Evolutionary conservation across 1,140 invertebrate species (phyloP).

Genomic region (Heliconius hewitsoni): DNA sequence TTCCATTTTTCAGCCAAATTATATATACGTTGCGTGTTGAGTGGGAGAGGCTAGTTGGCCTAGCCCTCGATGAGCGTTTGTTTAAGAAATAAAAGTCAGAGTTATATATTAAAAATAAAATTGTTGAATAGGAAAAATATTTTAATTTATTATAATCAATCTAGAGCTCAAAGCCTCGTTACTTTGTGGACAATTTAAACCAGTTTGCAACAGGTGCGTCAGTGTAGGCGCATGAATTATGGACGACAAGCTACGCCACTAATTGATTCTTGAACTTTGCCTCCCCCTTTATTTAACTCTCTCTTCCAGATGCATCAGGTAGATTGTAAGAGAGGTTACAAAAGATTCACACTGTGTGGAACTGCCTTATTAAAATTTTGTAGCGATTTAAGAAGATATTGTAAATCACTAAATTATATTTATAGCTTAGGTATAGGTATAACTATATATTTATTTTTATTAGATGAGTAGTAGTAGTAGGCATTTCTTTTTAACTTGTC

Average conservation of each 20-base stretch:
- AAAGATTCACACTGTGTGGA: not conserved
- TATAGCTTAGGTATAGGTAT: too few species aligned
- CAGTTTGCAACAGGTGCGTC: constrained; percentile 49
- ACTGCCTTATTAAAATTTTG: not conserved
- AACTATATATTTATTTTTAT: too few species aligned
- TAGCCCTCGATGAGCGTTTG: not conserved
- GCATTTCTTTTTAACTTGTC: too few species aligned
- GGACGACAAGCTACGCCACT: constrained; percentile 45
- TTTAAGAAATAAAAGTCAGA: not conserved
- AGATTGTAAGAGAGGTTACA: not conserved
- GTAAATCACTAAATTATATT: not conserved
- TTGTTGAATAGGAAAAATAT: not conserved
- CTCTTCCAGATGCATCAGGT: constrained; percentile 31
- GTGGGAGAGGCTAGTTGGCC: too few species aligned
- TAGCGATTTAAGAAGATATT: not conserved
- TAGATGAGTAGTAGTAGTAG: too few species aligned
- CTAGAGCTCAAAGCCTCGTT: constrained; percentile 17
- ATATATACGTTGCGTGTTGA: not conserved
- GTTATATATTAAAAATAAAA: not conserved
- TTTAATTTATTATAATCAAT: constrained; percentile 20
- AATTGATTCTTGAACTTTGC: constrained; percentile 65
- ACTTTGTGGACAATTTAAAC: constrained; percentile 33
- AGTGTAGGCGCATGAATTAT: constrained; percentile 55
- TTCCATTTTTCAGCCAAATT: too few species aligned
- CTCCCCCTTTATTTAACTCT: constrained; percentile 38